These are phyloP conservation scores for Amiota minor DNA, from an alignment of 2,888 invertebrate species.

Conservation along the genomic window DNA sequence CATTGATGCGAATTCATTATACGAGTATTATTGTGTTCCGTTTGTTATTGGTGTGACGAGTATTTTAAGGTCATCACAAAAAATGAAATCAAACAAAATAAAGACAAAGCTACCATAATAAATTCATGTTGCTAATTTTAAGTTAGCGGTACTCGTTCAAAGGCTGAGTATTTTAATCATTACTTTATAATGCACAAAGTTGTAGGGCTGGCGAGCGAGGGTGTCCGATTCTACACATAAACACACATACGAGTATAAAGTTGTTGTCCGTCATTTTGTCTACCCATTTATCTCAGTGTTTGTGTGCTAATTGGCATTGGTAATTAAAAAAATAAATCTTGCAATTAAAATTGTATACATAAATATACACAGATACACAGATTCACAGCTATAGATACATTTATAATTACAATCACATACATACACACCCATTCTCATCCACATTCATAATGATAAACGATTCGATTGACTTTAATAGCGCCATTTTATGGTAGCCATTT, in stretches of 20 bases:
- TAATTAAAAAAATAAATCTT: slow-evolving; percentile 66
- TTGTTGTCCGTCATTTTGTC: slow-evolving; percentile 13
- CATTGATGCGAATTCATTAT: not conserved
- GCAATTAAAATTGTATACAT: slow-evolving; percentile 64
- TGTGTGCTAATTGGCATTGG: slow-evolving; percentile 67
- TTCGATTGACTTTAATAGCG: slow-evolving; percentile 18
- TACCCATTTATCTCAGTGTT: not conserved
- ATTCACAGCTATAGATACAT: not conserved
- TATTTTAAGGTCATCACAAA: slow-evolving; percentile 2
- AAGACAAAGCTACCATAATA: not conserved
- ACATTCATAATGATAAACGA: too few relatives aligned
- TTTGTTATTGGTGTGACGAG: not conserved
- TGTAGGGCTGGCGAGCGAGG: not conserved
- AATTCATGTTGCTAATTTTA: not conserved
- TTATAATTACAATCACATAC: too few relatives aligned
- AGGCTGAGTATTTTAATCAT: not conserved
- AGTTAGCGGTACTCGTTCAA: not conserved
- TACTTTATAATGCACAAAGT: not conserved
- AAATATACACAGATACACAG: slow-evolving; percentile 17
- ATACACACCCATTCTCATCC: too few relatives aligned
- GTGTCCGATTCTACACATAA: too few relatives aligned
- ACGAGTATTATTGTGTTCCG: not conserved
- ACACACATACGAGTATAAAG: too few relatives aligned
- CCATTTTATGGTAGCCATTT: not conserved
- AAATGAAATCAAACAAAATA: slow-evolving; percentile 2